Percentiles rank a stretch among this genome's conserved stretches.
phyloP scores from a whole-genome alignment of 2,888 invertebrate species.

The Tridacna gigas region DNA sequence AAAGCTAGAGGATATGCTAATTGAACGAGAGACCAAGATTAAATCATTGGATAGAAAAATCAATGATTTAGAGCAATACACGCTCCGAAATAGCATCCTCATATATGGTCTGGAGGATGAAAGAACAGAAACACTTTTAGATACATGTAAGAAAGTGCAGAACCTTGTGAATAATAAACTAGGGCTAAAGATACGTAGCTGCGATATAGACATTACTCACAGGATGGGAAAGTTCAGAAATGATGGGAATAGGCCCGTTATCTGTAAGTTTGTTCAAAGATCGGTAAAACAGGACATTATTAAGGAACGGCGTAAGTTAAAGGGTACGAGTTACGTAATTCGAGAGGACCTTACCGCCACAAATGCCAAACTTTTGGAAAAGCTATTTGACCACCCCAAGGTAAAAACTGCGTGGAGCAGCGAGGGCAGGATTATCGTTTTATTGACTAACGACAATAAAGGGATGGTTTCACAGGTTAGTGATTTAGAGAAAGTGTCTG shows the following conservation, averaged over 20 bases:
- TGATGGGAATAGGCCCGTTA: conserved; percentile 28
- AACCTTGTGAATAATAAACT: conserved; percentile 2
- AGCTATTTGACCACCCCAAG: neutral
- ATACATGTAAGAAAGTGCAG: neutral
- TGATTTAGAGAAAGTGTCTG: too few relatives aligned
- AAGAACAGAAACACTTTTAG: neutral
- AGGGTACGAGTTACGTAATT: conserved; percentile 20
- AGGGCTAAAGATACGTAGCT: neutral
- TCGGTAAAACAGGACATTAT: neutral
- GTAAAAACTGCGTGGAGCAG: conserved; percentile 17
- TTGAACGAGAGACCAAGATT: neutral
- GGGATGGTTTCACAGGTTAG: too few relatives aligned
- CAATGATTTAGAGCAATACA: conserved; percentile 31
- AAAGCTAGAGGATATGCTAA: neutral
- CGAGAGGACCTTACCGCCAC: conserved; percentile 21
- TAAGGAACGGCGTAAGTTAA: neutral
- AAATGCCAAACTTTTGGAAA: conserved; percentile 25
- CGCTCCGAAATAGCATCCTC: conserved; percentile 10
- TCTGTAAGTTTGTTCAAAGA: conserved; percentile 33
- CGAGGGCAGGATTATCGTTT: conserved; percentile 28
- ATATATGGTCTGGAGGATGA: conserved; percentile 23
- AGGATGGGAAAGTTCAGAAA: conserved; percentile 7
- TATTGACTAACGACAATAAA: conserved; percentile 13
- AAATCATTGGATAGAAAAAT: neutral
- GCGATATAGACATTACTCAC: conserved; percentile 23